These are phyloP conservation scores for Cephalopterus ornatus DNA, from an alignment of 2,113 vertebrate genomes.

Conservation along the genomic window DNA sequence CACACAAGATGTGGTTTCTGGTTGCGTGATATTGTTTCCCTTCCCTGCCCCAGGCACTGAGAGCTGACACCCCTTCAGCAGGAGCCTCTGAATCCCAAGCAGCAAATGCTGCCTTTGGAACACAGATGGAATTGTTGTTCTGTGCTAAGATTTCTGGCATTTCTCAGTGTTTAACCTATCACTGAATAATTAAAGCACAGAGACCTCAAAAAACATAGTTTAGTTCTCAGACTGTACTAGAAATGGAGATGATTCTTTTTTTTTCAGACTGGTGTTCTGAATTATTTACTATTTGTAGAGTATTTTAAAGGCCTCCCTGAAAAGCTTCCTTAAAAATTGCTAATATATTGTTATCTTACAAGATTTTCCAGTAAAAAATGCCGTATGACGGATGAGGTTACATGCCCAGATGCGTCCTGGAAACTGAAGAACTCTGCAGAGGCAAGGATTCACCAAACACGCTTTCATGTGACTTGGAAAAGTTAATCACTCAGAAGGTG, in stretches of 20 bases:
- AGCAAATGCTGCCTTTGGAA: background rate
- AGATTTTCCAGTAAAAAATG: background rate
- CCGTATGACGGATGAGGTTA: background rate
- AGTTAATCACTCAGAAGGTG: background rate
- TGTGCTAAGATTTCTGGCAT: background rate
- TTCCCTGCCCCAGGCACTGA: background rate
- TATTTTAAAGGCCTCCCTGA: background rate
- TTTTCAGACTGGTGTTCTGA: background rate
- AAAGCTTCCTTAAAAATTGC: background rate
- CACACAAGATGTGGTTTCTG: background rate
- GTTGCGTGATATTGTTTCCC: background rate
- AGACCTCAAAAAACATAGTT: background rate
- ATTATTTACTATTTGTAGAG: background rate
- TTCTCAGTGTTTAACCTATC: background rate
- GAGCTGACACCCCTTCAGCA: background rate
- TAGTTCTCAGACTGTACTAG: background rate
- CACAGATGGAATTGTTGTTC: background rate
- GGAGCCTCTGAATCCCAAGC: background rate
- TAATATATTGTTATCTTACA: background rate
- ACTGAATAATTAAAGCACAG: background rate
- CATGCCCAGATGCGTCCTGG: background rate
- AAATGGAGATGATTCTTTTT: background rate
- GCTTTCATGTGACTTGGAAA: background rate
- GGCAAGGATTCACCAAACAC: background rate
- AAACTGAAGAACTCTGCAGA: background rate